A percentile compares a stretch with the other conserved stretches of the same genome.
phyloP scores from a whole-genome alignment of 2,113 vertebrate species.

The Amblyornis subalaris region DNA sequence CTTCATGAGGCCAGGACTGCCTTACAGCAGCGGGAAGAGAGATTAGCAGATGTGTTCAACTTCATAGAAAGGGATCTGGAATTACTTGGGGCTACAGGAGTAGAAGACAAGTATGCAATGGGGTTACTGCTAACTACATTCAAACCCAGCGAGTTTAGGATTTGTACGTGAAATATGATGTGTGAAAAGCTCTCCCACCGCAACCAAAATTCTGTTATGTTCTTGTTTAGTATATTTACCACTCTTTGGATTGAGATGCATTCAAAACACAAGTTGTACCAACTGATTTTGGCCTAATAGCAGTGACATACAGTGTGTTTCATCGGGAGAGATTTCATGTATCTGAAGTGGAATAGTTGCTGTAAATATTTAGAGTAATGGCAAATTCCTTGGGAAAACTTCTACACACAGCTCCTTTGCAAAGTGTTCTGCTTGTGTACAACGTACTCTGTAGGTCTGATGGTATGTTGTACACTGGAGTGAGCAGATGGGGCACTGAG shows the following conservation, averaged over 20 bases:
- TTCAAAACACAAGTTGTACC: neutral
- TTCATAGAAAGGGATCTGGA: conserved; percentile 89
- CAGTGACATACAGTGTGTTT: accelerated
- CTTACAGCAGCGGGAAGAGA: conserved; percentile 90
- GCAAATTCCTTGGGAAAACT: neutral
- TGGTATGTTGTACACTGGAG: neutral
- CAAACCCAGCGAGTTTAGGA: neutral
- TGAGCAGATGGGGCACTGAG: neutral
- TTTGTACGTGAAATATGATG: neutral
- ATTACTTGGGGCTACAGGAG: conserved; percentile 92
- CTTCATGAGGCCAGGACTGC: conserved; percentile 89
- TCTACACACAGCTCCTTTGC: neutral
- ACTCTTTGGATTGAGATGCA: neutral
- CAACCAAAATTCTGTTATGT: neutral
- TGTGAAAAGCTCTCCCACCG: neutral
- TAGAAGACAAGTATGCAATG: conserved; percentile 91
- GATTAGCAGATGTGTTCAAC: conserved; percentile 82
- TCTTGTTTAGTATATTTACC: neutral
- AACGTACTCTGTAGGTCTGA: neutral
- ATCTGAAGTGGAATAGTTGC: neutral
- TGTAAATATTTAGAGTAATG: neutral
- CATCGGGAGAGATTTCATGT: neutral
- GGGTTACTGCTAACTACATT: neutral
- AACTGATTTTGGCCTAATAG: neutral
- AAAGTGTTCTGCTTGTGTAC: neutral